Base-by-base conservation (phyloP, 2,797 vertebrate genomes). In the Synaphobranchus kaupii region DNA sequence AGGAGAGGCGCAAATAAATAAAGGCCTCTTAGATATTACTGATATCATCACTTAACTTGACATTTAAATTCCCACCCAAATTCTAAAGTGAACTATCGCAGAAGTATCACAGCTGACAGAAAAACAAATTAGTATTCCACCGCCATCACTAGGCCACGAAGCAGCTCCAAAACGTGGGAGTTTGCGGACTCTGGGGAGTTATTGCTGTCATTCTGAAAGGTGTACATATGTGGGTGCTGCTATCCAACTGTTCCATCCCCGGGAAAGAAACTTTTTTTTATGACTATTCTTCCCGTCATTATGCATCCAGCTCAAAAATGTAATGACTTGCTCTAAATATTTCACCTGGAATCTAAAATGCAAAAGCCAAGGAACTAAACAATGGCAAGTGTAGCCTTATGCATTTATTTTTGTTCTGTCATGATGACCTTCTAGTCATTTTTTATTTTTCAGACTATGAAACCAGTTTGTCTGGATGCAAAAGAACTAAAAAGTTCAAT, bases 71-170 rank as follows among this genome's bases (percentile, higher is more conserved):
- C 22, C 34, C 44, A 81, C 8, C 1, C 78, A n/a, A 22, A 48
- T 20, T 81, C 44, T n/a, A 13, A 81, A 81, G 28, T n/a, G 22
- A 48, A 39, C 28, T 39, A 39, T n/a, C n/a, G 2, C 63, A 68
- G 63, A 10, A n/a, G 63, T 68, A 68, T n/a, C 47, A 50, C 44
- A 48, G 6, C 22, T 78, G 73, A 78, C 39, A 44, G 20, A 20
- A 44, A 44, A 78, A 78, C 73, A 7, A 44, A 78, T 47, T 78
- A 39, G 39, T 78, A 78, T 78, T 78, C 73, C 73, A 78, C 6
- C 73, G 22, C 34, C 73, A 68, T 68, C 63, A 28, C 63, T 68
- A 68, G 63, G 63, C 25, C 63, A 68, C 63, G n/a, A 28, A n/a
- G n/a, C 63, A 68, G 63, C 63, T 68, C 63, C n/a, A 28, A 28